Conservation (phyloP, 2,888 invertebrate species). For the Drosophila vallismaia region DNA sequence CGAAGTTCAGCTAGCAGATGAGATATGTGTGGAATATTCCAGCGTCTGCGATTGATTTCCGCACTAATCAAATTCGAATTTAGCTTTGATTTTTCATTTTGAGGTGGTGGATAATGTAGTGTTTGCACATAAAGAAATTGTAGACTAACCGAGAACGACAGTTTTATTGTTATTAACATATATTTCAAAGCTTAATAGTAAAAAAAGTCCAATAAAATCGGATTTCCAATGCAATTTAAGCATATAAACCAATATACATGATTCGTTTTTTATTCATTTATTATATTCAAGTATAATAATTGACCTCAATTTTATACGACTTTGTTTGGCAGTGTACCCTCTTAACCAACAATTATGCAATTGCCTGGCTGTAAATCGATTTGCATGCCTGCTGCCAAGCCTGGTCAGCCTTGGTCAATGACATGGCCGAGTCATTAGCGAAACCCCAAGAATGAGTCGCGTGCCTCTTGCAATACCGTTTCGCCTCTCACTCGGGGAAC, state of each 20-base stretch:
- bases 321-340: constrained; percentile 23
- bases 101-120: constrained; percentile 10
- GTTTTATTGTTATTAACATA: neutral
- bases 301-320: neutral
- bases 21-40: constrained; percentile 44
- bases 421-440: constrained; percentile 45
- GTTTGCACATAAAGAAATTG: constrained; percentile 11
- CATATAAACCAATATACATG: neutral
- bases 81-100: constrained; percentile 43
- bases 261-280: neutral
- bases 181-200: neutral
- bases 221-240: neutral
- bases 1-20: constrained; percentile 48
- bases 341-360: constrained; percentile 73
- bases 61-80: constrained; percentile 76
- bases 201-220: neutral
- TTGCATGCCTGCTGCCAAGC: constrained; percentile 53
- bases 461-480: constrained; percentile 52
- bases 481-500: constrained; percentile 25
- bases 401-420: constrained; percentile 59
- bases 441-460: constrained; percentile 43
- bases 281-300: neutral
- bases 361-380: constrained; percentile 69
- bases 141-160: too few relatives aligned
- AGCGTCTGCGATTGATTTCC: constrained; percentile 70